phyloP scores from a whole-genome alignment of 2,113 vertebrate species.

The Alligator sinensis region DNA sequence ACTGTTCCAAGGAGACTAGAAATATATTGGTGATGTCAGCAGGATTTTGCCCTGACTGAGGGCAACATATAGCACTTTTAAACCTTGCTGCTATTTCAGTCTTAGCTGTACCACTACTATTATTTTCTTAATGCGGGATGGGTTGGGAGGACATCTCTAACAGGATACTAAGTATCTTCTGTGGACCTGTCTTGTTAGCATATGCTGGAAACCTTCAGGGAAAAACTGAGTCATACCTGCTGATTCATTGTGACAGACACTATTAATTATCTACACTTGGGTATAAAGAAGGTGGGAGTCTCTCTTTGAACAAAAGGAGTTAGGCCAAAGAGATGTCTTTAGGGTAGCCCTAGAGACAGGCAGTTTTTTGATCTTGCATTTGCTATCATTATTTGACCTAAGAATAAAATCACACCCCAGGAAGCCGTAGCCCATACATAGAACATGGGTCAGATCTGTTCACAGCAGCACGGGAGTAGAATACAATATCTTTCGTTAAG shows the following conservation, averaged over 20 bases:
- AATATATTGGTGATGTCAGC: not conserved
- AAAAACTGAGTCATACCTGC: slow-evolving; percentile 14
- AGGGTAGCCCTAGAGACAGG: not conserved
- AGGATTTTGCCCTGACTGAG: not conserved
- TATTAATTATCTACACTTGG: slow-evolving; percentile 16
- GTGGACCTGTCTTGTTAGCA: not conserved
- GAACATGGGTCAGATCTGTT: not conserved
- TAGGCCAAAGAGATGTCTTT: not conserved
- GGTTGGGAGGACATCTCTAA: not conserved
- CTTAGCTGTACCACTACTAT: not conserved
- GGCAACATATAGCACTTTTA: not conserved
- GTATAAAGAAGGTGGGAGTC: not conserved
- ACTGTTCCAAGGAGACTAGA: not conserved
- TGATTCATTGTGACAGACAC: slow-evolving; percentile 33
- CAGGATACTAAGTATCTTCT: not conserved
- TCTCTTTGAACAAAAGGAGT: not conserved
- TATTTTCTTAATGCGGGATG: not conserved
- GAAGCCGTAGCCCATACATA: not conserved
- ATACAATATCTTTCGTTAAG: not conserved
- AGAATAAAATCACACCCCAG: not conserved
- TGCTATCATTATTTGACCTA: not conserved
- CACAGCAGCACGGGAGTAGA: not conserved
- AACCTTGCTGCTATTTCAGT: not conserved
- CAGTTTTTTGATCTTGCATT: not conserved
- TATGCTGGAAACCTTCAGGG: not conserved